Evolutionary conservation across 2,888 invertebrate species (phyloP).

Genomic region (Norana najaformis): DNA sequence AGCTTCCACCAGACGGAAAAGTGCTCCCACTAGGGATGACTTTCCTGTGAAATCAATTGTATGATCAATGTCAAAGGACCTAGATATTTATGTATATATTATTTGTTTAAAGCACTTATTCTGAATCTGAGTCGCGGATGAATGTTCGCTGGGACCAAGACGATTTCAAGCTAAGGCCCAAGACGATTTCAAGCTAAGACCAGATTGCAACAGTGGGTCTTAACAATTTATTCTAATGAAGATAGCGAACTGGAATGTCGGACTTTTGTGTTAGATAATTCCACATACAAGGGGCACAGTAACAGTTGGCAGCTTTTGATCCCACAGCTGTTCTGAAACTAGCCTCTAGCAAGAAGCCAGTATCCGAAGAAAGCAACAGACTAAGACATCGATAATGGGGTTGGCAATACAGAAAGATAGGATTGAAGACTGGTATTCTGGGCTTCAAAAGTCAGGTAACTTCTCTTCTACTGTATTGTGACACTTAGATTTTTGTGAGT

Average conservation of each 20-base stretch:
- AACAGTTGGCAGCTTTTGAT: not conserved
- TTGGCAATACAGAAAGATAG: no score
- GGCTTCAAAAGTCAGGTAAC: not conserved
- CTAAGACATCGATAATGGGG: no score
- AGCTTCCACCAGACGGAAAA: constrained; percentile 70
- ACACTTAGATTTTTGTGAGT: not conserved
- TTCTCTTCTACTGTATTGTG: not conserved
- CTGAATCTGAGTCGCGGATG: not conserved
- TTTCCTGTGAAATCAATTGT: constrained; percentile 62
- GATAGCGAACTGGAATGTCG: no score
- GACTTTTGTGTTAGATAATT: no score
- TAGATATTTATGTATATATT: not conserved
- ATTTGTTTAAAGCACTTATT: not conserved
- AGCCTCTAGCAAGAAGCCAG: not conserved
- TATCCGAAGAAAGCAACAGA: no score
- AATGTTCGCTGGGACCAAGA: no score
- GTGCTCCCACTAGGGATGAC: constrained; percentile 67
- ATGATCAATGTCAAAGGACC: no score
- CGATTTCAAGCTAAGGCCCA: no score
- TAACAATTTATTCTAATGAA: no score
- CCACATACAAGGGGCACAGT: not conserved
- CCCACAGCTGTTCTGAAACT: not conserved
- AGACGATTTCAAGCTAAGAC: not conserved
- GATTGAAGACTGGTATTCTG: no score
- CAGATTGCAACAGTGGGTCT: not conserved